Base-by-base conservation (phyloP, 1,140 invertebrate species). In the Drosophila malerkotliana region DNA sequence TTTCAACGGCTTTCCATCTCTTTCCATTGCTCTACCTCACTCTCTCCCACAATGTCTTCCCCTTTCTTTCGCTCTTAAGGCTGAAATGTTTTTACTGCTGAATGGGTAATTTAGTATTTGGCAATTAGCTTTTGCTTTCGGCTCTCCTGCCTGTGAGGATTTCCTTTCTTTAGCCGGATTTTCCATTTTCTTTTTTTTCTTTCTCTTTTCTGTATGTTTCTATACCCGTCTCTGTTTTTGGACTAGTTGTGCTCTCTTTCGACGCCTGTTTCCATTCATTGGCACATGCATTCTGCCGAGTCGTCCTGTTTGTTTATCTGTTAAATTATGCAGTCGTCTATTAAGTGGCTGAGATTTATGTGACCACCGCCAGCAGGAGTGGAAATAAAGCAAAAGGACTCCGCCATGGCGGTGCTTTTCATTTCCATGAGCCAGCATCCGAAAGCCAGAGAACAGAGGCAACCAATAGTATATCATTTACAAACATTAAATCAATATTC, bases 51-150 rank as follows among this genome's bases (percentile, higher is more conserved):
- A 2, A 6, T 1, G 15, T 15, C 41, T 10, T n/a, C 14, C 14
- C 41, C 41, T 15, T 44, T 44, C 41, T 44, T 18, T 18, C n/a
- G 14, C 41, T 44, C 57, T 69, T 52, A 52, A 83, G 67, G 63
- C 58, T 59, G 78, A 66, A 82, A 78, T 85, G 82, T 85, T 85
- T 85, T 85, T 85, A 85, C 82, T 87, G 83, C 82, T 88, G 82
- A 87, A 87, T 87, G 83, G 82, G 83, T 87, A 87, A 87, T 87
- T 87, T 87, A 87, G 83, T 87, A 87, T 87, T 87, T 87, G 82
- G 82, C 82, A 87, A 87, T 87, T 87, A 87, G 82, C 82, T 87
- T 88, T 87, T 87, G 82, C 82, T 82, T 87, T 85, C 69, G 74
- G 78, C 72, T 59, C 55, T 15, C 26, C 41, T 45, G 30, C 45